Evolutionary conservation across 2,797 vertebrate species (phyloP).

Genomic region (Silurus lanzhouensis): DNA sequence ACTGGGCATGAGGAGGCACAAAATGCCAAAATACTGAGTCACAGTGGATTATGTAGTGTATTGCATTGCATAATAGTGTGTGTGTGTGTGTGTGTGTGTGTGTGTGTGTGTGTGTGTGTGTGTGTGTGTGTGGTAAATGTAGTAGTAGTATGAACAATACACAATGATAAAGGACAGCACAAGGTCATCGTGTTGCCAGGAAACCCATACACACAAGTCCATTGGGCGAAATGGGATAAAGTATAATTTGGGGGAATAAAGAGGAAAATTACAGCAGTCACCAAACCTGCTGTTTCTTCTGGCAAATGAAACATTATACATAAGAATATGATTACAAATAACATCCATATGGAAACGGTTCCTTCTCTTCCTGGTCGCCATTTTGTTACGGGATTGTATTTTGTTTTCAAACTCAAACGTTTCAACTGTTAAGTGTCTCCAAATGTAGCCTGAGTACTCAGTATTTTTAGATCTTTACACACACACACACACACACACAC

Average conservation of each 20-base stretch:
- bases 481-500: too few relatives aligned
- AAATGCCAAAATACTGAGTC: neutral
- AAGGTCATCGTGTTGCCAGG: constrained; percentile 10
- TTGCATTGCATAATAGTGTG: neutral
- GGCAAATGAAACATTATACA: neutral
- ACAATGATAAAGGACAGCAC: neutral
- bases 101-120: constrained; percentile 7
- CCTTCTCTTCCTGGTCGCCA: too few relatives aligned
- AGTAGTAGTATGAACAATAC: neutral
- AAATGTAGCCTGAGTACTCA: too few relatives aligned
- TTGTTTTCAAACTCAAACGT: too few relatives aligned
- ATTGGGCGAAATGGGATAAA: neutral
- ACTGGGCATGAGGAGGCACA: neutral
- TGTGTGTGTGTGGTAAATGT: neutral
- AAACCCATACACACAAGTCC: neutral
- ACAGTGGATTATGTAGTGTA: neutral
- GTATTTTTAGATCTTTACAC: too few relatives aligned
- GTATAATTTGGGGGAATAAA: neutral
- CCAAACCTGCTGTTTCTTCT: neutral
- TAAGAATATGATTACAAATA: neutral
- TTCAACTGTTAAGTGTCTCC: too few relatives aligned
- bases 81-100: neutral
- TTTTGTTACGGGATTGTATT: neutral
- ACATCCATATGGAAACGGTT: too few relatives aligned
- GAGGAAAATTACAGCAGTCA: neutral